Percentiles rank a stretch among this genome's conserved stretches.
These are phyloP conservation scores for Chloroclystis v-ata DNA, from an alignment of 2,888 invertebrate genomes.

Conservation along the genomic window DNA sequence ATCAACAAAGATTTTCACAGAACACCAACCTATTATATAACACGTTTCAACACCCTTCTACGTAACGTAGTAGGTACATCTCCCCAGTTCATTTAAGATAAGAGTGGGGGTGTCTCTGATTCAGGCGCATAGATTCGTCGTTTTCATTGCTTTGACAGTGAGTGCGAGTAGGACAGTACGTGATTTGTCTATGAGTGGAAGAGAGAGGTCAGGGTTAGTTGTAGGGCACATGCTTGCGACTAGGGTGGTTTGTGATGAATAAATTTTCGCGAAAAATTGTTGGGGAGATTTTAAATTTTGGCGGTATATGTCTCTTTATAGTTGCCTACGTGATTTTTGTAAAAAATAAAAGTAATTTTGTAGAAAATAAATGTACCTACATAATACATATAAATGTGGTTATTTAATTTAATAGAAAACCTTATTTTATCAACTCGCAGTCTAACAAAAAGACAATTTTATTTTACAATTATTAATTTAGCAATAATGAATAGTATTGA, in stretches of 20 bases:
- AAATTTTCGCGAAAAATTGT: constrained; percentile 40
- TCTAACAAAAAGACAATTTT: too few relatives aligned
- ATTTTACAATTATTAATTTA: too few relatives aligned
- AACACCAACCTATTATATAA: constrained; percentile 25
- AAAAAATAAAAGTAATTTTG: too few relatives aligned
- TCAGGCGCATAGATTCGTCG: constrained; percentile 73
- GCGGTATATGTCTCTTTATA: constrained; percentile 10
- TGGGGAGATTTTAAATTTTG: constrained; percentile 19
- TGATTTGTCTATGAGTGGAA: constrained; percentile 42
- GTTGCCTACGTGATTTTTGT: too few relatives aligned
- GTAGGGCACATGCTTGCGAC: constrained; percentile 54
- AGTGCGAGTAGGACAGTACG: constrained; percentile 48
- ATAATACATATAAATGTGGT: too few relatives aligned
- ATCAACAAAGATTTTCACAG: constrained; percentile 10
- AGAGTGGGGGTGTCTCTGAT: constrained; percentile 68
- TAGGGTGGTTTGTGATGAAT: constrained; percentile 49
- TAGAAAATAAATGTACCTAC: too few relatives aligned
- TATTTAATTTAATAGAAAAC: too few relatives aligned
- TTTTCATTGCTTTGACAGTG: constrained; percentile 70
- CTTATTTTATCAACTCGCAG: too few relatives aligned
- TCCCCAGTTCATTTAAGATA: constrained; percentile 73
- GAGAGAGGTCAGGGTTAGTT: constrained; percentile 62
- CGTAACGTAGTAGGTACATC: constrained; percentile 43
- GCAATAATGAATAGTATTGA: too few relatives aligned
- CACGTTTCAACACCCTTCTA: constrained; percentile 28